Conservation (phyloP, 2,113 vertebrate species). For the Megaceryle maxima region DNA sequence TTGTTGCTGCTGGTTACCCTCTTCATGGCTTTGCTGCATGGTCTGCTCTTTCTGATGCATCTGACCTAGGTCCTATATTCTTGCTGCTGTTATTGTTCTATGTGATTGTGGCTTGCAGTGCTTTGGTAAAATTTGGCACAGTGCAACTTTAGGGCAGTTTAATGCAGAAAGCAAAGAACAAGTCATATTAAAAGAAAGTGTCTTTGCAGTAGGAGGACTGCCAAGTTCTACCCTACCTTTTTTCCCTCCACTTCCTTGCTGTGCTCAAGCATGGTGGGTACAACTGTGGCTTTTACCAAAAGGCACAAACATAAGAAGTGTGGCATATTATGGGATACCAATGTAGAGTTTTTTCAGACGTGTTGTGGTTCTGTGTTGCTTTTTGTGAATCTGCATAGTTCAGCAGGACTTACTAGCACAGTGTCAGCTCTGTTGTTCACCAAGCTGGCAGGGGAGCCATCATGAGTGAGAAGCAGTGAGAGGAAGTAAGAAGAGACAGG, state of each 20-base stretch:
- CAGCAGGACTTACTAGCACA: background rate
- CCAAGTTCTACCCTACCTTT: background rate
- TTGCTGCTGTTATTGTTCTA: background rate
- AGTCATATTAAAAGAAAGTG: background rate
- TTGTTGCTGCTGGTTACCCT: background rate
- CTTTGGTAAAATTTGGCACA: background rate
- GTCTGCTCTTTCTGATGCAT: background rate
- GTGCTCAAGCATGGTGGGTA: background rate
- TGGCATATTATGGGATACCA: background rate
- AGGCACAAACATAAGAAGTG: background rate
- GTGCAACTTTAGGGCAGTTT: background rate
- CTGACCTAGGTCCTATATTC: background rate
- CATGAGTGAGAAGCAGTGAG: background rate
- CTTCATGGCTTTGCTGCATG: background rate
- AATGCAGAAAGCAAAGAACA: background rate
- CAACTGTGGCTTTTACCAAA: background rate
- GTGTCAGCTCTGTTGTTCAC: background rate
- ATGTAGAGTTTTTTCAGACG: background rate
- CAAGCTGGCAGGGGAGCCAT: background rate
- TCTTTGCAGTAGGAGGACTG: background rate
- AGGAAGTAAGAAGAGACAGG: background rate
- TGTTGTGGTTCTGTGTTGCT: background rate
- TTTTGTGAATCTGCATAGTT: background rate
- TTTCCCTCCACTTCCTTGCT: rapidly evolving
- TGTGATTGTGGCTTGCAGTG: rapidly evolving